Conservation (phyloP, 2,797 vertebrate species). For the Parotocinclus haroldoi region DNA sequence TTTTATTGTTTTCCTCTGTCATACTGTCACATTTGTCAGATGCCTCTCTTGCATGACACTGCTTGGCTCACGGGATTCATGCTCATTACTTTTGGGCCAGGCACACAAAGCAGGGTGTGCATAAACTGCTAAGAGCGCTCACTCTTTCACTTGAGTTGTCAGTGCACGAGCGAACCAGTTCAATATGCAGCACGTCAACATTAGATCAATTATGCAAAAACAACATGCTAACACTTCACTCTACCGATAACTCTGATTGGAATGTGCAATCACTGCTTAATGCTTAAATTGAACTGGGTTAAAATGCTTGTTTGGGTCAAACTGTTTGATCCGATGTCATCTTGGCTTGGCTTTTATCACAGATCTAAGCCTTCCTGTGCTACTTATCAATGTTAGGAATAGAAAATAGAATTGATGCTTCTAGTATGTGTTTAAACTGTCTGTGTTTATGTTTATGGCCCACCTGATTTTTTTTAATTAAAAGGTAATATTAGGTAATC, state of each 20-base stretch:
- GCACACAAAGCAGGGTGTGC: constrained; percentile 22
- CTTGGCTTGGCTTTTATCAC: constrained; percentile 7
- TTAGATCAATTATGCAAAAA: constrained; percentile 52
- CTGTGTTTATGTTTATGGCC: no score
- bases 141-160: constrained; percentile 34
- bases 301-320: constrained; percentile 36
- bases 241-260: constrained; percentile 10
- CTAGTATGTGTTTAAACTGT: no score
- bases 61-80: constrained; percentile 10
- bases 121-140: constrained; percentile 38
- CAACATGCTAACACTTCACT: constrained; percentile 33
- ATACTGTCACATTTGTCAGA: constrained; percentile 42
- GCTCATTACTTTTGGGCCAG: constrained; percentile 43
- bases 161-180: constrained; percentile 28
- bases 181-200: constrained; percentile 39
- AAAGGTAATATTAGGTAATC: no score
- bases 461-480: no score
- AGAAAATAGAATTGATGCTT: background rate
- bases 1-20: constrained; percentile 30
- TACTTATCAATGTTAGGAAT: background rate
- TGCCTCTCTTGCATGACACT: constrained; percentile 34
- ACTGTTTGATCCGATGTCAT: constrained; percentile 18
- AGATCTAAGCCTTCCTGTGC: background rate
- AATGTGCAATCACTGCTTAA: constrained; percentile 13
- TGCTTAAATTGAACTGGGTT: constrained; percentile 23